Evolutionary conservation across 2,888 invertebrate species (phyloP).

Genomic region (Ariolimax columbianus): DNA sequence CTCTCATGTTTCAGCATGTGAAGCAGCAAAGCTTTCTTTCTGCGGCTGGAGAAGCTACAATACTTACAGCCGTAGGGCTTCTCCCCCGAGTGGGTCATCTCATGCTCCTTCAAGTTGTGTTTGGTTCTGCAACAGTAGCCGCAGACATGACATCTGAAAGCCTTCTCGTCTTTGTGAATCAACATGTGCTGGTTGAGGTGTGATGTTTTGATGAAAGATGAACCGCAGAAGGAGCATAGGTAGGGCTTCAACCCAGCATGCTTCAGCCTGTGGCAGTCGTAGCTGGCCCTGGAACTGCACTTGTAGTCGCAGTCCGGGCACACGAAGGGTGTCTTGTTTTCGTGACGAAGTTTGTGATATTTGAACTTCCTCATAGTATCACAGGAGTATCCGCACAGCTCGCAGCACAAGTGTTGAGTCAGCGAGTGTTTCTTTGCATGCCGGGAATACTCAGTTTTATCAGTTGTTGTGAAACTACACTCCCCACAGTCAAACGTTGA

Average conservation of each 20-base stretch:
- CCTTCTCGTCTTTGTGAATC: slow-evolving; percentile 50
- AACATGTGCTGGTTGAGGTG: slow-evolving; percentile 50
- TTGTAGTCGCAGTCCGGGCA: slow-evolving; percentile 50
- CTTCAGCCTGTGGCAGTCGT: slow-evolving; percentile 41
- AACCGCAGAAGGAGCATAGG: slow-evolving; percentile 46
- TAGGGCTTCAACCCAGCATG: slow-evolving; percentile 47
- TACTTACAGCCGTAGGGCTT: slow-evolving; percentile 45
- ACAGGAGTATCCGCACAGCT: slow-evolving; percentile 54
- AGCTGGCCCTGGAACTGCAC: slow-evolving; percentile 50
- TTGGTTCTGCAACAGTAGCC: slow-evolving; percentile 44
- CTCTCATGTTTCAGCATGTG: slow-evolving; percentile 46
- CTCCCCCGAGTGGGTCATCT: slow-evolving; percentile 52
- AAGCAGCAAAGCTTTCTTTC: slow-evolving; percentile 46
- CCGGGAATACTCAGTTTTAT: slow-evolving; percentile 34
- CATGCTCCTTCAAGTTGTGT: slow-evolving; percentile 52
- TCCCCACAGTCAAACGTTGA: slow-evolving; percentile 35
- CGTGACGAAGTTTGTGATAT: slow-evolving; percentile 42
- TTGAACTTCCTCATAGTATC: slow-evolving; percentile 37
- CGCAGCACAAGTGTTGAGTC: slow-evolving; percentile 43
- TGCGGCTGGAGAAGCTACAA: slow-evolving; percentile 44
- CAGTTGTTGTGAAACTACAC: slow-evolving; percentile 38
- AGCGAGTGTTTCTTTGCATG: slow-evolving; percentile 46
- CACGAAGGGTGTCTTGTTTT: slow-evolving; percentile 43
- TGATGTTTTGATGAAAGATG: slow-evolving; percentile 41
- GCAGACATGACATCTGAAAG: slow-evolving; percentile 43